Base-by-base conservation (phyloP, 2,888 invertebrate genomes). In the Lobophora halterata region DNA sequence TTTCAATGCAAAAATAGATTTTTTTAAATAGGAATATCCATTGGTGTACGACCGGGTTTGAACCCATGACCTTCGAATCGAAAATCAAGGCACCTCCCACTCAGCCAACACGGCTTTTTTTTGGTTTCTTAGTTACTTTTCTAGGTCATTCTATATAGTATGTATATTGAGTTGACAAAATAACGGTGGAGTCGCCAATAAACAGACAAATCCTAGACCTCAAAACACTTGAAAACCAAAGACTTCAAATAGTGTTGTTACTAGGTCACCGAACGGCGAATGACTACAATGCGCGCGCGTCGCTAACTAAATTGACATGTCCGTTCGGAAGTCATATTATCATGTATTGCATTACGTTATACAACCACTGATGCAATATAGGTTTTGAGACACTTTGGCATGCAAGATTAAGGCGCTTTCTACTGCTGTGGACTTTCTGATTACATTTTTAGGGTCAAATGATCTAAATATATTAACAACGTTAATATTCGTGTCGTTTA, bases 301-400 rank as follows among this genome's bases (percentile, higher is more conserved):
- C 51, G 55, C 59, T 65, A 67, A 62, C 48, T 59, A 65, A 69
- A 66, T 65, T 63, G 70, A 71, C 68, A 71, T 62, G 74, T 79
- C 74, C 76, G 67, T 73, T 85, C 81, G 83, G 83, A 85, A 83
- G 81, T 80, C 64, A 60, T 62, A 74, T 78, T 77, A 76, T 66
- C 77, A 73, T 74, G 51, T 68, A 71, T 74, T 70, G 70, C 70
- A 75, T 65, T 58, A 61, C 38, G 61, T 85, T 82, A 79, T 66
- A 72, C 70, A 82, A 82, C 67, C 42, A 38, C 42, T 61, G 62
- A 80, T 79, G 66, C 71, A 77, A 77, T 36, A 23, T 25, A 12
- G 18, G 50, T 14, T 24, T 50, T 55, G 67, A 65, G 72, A 78
- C 74, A 72, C 67, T 57, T 77, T 46, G 76, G 71, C 66, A 77